These are phyloP conservation scores for Limanda limanda DNA, from an alignment of 2,113 vertebrate genomes.

Conservation along the genomic window DNA sequence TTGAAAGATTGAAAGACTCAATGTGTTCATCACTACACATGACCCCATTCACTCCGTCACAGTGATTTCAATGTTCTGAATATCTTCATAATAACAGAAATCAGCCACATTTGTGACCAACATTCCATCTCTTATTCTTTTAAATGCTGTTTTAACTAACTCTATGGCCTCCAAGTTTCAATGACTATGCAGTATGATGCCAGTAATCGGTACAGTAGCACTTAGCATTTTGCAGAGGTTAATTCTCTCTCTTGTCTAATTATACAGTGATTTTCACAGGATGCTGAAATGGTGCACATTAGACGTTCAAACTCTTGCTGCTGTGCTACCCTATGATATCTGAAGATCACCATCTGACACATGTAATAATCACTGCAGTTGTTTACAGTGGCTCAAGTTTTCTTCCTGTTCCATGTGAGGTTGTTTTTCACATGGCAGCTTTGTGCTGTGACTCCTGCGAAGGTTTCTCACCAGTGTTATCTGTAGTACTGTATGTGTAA, in stretches of 20 bases:
- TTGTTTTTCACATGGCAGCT: constrained; percentile 4
- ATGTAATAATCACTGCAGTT: constrained; percentile 49
- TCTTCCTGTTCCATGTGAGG: constrained; percentile 21
- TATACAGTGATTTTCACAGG: constrained; percentile 54
- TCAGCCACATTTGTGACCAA: no score
- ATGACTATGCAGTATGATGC: neutral
- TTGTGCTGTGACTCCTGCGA: constrained; percentile 20
- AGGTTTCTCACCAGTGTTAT: neutral
- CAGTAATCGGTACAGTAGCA: constrained; percentile 30
- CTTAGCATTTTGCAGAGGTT: constrained; percentile 18
- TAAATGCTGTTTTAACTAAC: neutral
- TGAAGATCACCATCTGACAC: constrained; percentile 30
- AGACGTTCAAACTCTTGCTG: neutral
- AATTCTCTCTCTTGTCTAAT: constrained; percentile 57
- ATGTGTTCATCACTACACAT: no score
- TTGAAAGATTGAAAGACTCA: no score
- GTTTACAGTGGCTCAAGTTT: constrained; percentile 20
- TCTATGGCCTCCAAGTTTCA: constrained; percentile 7
- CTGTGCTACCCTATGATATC: no score
- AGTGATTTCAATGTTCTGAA: no score
- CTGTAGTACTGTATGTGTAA: constrained; percentile 26
- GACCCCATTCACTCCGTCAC: no score
- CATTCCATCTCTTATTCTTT: neutral
- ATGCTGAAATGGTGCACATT: constrained; percentile 44
- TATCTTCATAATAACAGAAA: no score